These are phyloP conservation scores for Acanthococcus lagerstroemiae DNA, from an alignment of 2,888 invertebrate genomes.

Conservation along the genomic window DNA sequence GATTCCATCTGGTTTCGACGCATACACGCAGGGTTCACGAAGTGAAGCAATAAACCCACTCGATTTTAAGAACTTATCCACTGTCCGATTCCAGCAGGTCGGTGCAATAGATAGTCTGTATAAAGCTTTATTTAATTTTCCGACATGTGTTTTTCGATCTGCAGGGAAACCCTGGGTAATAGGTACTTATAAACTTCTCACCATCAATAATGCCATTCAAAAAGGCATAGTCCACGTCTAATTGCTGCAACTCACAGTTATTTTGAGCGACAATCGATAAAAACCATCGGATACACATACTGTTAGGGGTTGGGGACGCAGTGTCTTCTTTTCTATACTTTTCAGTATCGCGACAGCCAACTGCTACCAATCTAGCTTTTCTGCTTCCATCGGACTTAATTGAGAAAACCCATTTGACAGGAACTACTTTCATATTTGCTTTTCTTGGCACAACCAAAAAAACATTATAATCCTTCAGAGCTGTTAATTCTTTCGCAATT, in stretches of 20 bases:
- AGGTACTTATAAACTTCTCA: background rate
- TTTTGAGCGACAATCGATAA: background rate
- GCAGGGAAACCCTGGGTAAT: background rate
- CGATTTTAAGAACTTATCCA: background rate
- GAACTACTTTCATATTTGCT: background rate
- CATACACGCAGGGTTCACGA: background rate
- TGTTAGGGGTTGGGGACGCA: background rate
- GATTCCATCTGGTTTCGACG: background rate
- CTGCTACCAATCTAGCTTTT: background rate
- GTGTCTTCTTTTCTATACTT: background rate
- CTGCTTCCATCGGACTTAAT: background rate
- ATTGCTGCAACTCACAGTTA: background rate
- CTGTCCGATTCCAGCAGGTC: background rate
- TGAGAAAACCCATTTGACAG: background rate
- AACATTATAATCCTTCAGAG: background rate
- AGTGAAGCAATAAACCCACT: background rate
- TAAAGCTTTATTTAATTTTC: background rate
- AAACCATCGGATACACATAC: background rate
- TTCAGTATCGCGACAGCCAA: background rate
- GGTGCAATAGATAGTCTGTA: background rate
- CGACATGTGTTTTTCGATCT: background rate
- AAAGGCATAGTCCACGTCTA: background rate
- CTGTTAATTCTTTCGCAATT: background rate
- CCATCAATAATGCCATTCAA: background rate
- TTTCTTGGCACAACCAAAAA: background rate